Conservation (phyloP, 2,888 invertebrate genomes). For the Dynastes grantii region DNA sequence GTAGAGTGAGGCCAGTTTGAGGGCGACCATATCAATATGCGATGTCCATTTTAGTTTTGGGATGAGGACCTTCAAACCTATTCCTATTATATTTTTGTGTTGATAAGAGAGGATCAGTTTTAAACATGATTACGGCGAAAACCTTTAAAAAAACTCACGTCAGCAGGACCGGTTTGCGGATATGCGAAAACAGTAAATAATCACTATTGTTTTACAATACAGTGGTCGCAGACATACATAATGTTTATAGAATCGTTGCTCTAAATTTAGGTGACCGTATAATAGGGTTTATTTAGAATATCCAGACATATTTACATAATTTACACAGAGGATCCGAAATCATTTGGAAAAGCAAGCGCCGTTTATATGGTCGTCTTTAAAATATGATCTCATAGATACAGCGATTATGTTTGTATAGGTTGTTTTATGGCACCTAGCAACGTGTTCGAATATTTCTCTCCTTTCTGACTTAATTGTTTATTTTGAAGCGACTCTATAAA, state of each 20-base stretch:
- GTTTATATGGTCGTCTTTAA: conserved; percentile 29
- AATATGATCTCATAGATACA: conserved; percentile 40
- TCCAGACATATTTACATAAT: conserved; percentile 38
- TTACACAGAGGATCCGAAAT: conserved; percentile 16
- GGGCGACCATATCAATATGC: too few species aligned
- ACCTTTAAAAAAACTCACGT: too few species aligned
- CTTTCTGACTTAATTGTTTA: conserved; percentile 3
- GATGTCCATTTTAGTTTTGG: too few species aligned
- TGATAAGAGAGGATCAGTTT: too few species aligned
- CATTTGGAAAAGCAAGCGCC: conserved; percentile 36
- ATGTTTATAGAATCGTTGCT: conserved; percentile 5
- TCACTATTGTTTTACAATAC: neutral
- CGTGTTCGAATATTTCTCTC: conserved; percentile 20
- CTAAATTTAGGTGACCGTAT: conserved; percentile 38
- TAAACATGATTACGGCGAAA: too few species aligned
- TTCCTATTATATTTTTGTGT: too few species aligned
- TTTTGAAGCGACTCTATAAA: neutral
- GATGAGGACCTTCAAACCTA: too few species aligned
- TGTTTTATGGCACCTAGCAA: conserved; percentile 15
- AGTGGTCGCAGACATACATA: neutral
- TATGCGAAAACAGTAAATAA: neutral
- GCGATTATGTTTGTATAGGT: conserved; percentile 15
- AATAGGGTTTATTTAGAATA: conserved; percentile 31
- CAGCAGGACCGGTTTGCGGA: too few species aligned
- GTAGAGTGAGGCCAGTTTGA: too few species aligned